These are phyloP conservation scores for Colistium nudipinnis DNA, from an alignment of 2,113 vertebrate species.

Conservation along the genomic window DNA sequence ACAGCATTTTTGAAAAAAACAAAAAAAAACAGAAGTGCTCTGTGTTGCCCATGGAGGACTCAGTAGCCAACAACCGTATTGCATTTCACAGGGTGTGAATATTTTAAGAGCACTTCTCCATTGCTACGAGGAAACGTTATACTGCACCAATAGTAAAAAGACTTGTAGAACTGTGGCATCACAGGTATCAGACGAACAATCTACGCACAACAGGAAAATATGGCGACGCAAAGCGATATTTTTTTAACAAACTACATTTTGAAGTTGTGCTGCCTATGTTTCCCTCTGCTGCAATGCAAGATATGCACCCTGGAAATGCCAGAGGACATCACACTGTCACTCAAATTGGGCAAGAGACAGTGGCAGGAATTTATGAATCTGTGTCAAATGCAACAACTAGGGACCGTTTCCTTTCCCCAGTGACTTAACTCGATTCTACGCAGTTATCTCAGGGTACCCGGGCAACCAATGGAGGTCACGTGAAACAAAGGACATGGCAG, in stretches of 20 bases:
- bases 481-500: not conserved
- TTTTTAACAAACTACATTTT: no score
- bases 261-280: not conserved
- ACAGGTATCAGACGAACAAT: not conserved
- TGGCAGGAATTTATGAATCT: constrained; percentile 22
- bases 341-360: constrained; percentile 19
- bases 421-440: not conserved
- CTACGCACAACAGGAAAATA: not conserved
- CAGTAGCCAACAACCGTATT: constrained; percentile 38
- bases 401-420: constrained; percentile 3
- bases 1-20: constrained; percentile 29
- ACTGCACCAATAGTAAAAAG: constrained; percentile 13
- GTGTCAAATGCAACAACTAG: constrained; percentile 2
- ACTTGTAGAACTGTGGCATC: constrained; percentile 16
- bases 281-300: not conserved
- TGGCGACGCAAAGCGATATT: no score
- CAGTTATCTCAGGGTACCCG: not conserved
- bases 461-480: not conserved
- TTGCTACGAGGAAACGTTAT: constrained; percentile 44
- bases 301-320: not conserved
- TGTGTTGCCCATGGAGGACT: constrained; percentile 23
- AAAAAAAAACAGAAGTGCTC: constrained; percentile 53
- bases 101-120: constrained; percentile 73
- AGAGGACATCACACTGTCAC: constrained; percentile 1
- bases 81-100: constrained; percentile 71